phyloP scores from a whole-genome alignment of 2,113 vertebrate species.

The Vanacampus margaritifer region DNA sequence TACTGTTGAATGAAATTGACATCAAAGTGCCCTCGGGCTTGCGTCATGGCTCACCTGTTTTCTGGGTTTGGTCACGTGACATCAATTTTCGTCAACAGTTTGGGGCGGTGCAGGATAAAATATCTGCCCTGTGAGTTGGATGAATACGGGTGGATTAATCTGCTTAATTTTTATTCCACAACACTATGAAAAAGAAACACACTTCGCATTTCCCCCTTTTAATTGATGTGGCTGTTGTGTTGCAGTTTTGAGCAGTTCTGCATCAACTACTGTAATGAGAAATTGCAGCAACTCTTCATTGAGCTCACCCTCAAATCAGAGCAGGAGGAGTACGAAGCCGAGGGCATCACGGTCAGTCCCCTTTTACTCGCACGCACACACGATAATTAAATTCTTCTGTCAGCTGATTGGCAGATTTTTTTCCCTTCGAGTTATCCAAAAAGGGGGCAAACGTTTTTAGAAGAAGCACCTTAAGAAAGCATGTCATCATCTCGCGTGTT shows the following conservation, averaged over 20 bases:
- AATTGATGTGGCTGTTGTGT: slow-evolving; percentile 3
- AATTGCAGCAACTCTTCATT: slow-evolving; percentile 97
- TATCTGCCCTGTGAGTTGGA: no score
- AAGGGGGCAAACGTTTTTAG: slow-evolving; percentile 16
- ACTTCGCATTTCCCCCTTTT: neutral
- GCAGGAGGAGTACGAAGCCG: slow-evolving; percentile 94
- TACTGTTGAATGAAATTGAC: no score
- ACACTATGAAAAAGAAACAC: no score
- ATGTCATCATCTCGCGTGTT: neutral
- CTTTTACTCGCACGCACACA: neutral
- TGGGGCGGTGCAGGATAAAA: no score
- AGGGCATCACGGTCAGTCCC: slow-evolving; percentile 89
- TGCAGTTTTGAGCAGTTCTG: slow-evolving; percentile 97
- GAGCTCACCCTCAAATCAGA: slow-evolving; percentile 94
- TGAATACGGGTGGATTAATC: no score
- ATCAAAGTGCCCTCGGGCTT: no score
- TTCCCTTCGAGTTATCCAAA: slow-evolving; percentile 7
- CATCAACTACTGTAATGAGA: slow-evolving; percentile 98
- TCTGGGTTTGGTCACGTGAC: no score
- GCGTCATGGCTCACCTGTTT: no score
- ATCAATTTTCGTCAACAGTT: no score
- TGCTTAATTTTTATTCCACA: no score
- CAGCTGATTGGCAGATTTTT: slow-evolving; percentile 12
- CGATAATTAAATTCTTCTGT: neutral
- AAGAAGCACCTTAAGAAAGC: slow-evolving; percentile 6